phyloP scores from a whole-genome alignment of 2,797 vertebrate genomes.

The Halcyon badia region DNA sequence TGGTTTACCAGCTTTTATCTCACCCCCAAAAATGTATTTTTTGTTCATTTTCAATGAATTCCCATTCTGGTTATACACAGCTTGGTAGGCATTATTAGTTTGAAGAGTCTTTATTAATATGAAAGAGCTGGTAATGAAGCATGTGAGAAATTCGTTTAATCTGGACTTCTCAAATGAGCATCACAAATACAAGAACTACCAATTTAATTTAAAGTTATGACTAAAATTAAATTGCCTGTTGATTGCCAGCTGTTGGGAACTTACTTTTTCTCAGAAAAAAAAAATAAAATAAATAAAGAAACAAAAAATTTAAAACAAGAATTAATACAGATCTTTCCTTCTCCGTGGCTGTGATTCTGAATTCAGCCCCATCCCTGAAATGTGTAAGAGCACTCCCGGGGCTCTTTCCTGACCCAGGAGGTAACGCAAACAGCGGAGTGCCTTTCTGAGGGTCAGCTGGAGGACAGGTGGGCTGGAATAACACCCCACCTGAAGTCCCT shows the following conservation, averaged over 20 bases:
- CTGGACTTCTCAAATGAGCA: neutral
- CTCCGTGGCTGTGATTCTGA: neutral
- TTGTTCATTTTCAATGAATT: neutral
- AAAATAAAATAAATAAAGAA: neutral
- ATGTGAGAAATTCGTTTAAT: neutral
- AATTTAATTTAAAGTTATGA: neutral
- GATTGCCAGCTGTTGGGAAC: neutral
- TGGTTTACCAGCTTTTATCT: neutral
- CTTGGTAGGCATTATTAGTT: neutral
- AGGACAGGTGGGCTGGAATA: neutral
- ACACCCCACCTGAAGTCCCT: neutral
- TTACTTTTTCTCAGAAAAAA: neutral
- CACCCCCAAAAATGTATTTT: rapidly evolving
- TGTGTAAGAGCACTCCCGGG: rapidly evolving
- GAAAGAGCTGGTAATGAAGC: constrained; percentile 26
- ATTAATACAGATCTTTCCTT: neutral
- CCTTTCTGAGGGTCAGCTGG: neutral
- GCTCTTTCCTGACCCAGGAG: neutral
- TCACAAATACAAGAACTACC: neutral
- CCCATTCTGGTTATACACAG: neutral
- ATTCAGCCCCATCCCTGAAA: neutral
- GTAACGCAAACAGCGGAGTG: neutral
- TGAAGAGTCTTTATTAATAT: neutral
- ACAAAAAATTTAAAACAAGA: neutral
- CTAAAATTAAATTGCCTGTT: neutral